Evolutionary conservation across 2,113 vertebrate genomes (phyloP), one percentile per base, ranked within the genome.

Genomic region (Varanus salvator): DNA sequence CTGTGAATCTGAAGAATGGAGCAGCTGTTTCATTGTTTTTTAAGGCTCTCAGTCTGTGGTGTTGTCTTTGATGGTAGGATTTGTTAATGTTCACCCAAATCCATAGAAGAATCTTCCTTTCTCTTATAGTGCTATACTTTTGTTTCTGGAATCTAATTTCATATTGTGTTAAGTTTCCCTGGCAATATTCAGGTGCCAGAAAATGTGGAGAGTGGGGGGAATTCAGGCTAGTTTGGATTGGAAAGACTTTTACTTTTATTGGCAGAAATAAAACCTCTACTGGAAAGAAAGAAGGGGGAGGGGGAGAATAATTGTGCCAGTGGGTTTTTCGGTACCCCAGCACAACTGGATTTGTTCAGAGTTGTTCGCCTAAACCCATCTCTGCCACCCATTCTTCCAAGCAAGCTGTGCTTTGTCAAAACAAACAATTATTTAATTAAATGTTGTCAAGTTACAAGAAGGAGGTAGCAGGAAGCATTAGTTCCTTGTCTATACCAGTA

Each of bases 101-200:
- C 44, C 60, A 25, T 25, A 60, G 60, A 85, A 52, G 50, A 38
- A 82, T 72, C 69, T 88, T 78, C n/a, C 44, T 38, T 54, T 68
- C 31, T 31, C 38, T 23, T 8, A 31, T 44, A 44, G 38, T 48
- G 29, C 15, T 21, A 6, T 81, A 52, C 84, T 75, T 57, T 29
- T 7, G 29, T 52, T 69, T 87, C 72, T n/a, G 76, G 80, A 71
- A 76, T 31, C 64, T 82, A 38, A 69, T 68, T 74, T 76, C 85
- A 69, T 90, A 66, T 44, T 68, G 57, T 66, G 27, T 52, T 72
- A 9, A 31, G 80, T 76, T 87, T 87, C 78, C 89, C 76, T 68
- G 80, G 44, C 23, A 31, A 66, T 83, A 74, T 34, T 38, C 57
- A 52, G 68, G 66, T 68, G 29, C 69, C 54, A 29, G 80, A 17